Percentiles rank a stretch among this genome's conserved stretches.
Evolutionary conservation across 2,888 invertebrate genomes (phyloP).

Genomic region (Troilus luridus): DNA sequence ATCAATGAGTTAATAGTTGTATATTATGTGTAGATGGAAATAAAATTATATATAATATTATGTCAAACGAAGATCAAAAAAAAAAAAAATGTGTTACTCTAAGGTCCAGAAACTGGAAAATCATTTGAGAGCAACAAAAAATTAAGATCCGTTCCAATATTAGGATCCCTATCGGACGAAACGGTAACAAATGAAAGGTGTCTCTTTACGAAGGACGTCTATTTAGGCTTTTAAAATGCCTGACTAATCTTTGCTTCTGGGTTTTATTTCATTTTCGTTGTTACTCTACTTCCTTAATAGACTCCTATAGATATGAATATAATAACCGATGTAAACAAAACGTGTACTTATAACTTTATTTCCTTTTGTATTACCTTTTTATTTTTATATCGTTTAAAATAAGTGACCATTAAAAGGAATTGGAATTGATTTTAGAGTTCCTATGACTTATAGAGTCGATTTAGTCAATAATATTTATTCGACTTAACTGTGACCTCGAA

Average conservation of each 20-base stretch:
- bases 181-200: neutral
- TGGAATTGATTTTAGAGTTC: neutral
- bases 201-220: neutral
- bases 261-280: neutral
- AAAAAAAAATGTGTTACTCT: no score
- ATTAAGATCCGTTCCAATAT: neutral
- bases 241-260: neutral
- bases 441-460: neutral
- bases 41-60: no score
- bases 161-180: neutral
- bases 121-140: neutral
- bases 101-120: no score
- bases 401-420: neutral
- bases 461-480: neutral
- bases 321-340: slow-evolving; percentile 7
- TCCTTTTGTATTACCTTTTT: neutral
- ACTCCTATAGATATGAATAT: slow-evolving; percentile 12
- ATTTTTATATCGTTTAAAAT: neutral
- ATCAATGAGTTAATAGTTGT: no score
- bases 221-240: slow-evolving; percentile 14
- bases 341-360: neutral
- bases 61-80: no score
- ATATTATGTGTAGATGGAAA: no score
- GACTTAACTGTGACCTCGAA: neutral
- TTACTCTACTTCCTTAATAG: neutral